Evolutionary conservation across 2,888 invertebrate species (phyloP).

Genomic region (Pandemis heparana): DNA sequence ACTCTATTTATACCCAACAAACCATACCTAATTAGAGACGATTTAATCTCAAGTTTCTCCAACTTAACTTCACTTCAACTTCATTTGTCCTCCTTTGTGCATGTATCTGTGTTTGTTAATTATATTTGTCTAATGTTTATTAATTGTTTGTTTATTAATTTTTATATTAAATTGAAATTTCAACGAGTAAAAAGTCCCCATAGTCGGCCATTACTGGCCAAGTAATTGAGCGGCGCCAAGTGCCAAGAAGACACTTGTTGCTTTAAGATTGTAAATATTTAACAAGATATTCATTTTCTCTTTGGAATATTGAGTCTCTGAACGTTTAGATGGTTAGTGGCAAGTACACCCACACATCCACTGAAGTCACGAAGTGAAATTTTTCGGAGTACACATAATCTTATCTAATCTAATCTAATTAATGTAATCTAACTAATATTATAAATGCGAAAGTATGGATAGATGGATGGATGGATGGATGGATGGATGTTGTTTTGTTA

Average conservation of each 20-base stretch:
- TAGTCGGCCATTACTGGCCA: background rate
- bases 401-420: no score
- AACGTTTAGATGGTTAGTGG: background rate
- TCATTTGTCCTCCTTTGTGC: no score
- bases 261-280: conserved; percentile 16
- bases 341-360: background rate
- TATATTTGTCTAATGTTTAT: no score
- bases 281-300: conserved; percentile 3
- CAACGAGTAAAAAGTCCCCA: conserved; percentile 21
- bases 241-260: conserved; percentile 22
- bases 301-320: background rate
- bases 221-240: conserved; percentile 1
- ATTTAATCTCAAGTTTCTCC: background rate
- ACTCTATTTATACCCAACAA: background rate
- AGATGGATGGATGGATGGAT: no score
- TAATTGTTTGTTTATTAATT: no score
- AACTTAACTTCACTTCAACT: no score
- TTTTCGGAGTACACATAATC: no score
- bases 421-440: no score
- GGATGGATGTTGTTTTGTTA: no score
- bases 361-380: no score
- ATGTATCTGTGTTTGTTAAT: no score
- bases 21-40: background rate
- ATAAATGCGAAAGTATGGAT: no score
- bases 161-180: conserved; percentile 10